A percentile compares a stretch with the other conserved stretches of the same genome.
Conservation (phyloP, 2,888 invertebrate species). For the Pasiphila rectangulata region DNA sequence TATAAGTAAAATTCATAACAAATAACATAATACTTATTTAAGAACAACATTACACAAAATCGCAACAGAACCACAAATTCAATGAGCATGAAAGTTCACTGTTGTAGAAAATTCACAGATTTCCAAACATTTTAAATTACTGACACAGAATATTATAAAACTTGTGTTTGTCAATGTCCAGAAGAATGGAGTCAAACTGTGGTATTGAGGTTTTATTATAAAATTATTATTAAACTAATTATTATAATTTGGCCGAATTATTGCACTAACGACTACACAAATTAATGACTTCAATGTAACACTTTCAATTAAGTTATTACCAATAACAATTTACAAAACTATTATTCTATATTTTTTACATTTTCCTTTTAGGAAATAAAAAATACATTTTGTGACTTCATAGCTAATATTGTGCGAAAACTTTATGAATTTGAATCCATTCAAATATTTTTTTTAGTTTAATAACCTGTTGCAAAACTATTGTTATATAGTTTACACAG, state of each 20-base stretch:
- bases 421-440: too few species aligned
- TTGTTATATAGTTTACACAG: background rate
- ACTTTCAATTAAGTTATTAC: constrained; percentile 12
- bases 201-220: constrained; percentile 34
- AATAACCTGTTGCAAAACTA: background rate
- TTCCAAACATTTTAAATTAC: too few species aligned
- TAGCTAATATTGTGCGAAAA: background rate
- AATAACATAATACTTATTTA: background rate
- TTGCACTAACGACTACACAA: constrained; percentile 51
- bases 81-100: too few species aligned
- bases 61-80: too few species aligned
- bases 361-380: background rate
- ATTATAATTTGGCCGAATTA: constrained; percentile 62
- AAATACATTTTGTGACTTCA: background rate
- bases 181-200: constrained; percentile 48
- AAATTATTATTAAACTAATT: constrained; percentile 43
- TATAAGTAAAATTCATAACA: too few species aligned
- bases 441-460: too few species aligned
- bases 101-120: too few species aligned
- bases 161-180: constrained; percentile 5
- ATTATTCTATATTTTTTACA: background rate
- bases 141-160: constrained; percentile 11
- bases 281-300: constrained; percentile 33
- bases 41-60: constrained; percentile 27
- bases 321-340: background rate